A percentile compares a stretch with the other conserved stretches of the same genome.
These are phyloP conservation scores for Oreonectes daqikongensis DNA, from an alignment of 2,797 vertebrate species.

Conservation along the genomic window DNA sequence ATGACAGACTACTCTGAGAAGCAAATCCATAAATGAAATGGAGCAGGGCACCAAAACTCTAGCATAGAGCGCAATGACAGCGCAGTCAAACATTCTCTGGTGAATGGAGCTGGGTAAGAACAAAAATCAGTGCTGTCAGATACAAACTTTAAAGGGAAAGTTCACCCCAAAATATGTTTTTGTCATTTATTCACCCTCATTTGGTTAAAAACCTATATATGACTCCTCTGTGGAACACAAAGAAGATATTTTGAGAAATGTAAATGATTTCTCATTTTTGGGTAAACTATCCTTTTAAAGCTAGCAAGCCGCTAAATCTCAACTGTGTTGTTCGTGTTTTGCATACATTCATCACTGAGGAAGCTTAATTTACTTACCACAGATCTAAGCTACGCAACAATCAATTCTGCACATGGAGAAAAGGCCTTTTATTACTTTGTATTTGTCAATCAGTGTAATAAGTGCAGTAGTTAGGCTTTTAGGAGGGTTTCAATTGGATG, in stretches of 20 bases:
- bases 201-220: too few species aligned
- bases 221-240: too few species aligned
- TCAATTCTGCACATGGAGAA: not conserved
- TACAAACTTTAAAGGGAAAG: not conserved
- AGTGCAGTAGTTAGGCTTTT: not conserved
- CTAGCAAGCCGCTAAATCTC: not conserved
- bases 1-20: slow-evolving; percentile 27
- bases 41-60: slow-evolving; percentile 18
- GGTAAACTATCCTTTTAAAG: not conserved
- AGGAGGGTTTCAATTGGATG: too few species aligned
- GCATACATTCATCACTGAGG: not conserved
- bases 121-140: not conserved
- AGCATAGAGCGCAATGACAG: slow-evolving; percentile 62
- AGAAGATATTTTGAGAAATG: too few species aligned
- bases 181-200: too few species aligned
- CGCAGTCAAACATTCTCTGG: slow-evolving; percentile 60
- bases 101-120: slow-evolving; percentile 77
- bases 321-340: not conserved
- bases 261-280: too few species aligned
- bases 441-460: slow-evolving; percentile 3
- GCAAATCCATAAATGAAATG: slow-evolving; percentile 43
- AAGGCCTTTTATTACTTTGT: not conserved
- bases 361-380: not conserved
- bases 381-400: not conserved
- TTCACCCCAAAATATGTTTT: too few species aligned